These are phyloP conservation scores for Myotis planiceps DNA, from an alignment of 2,797 vertebrate species.

Conservation along the genomic window DNA sequence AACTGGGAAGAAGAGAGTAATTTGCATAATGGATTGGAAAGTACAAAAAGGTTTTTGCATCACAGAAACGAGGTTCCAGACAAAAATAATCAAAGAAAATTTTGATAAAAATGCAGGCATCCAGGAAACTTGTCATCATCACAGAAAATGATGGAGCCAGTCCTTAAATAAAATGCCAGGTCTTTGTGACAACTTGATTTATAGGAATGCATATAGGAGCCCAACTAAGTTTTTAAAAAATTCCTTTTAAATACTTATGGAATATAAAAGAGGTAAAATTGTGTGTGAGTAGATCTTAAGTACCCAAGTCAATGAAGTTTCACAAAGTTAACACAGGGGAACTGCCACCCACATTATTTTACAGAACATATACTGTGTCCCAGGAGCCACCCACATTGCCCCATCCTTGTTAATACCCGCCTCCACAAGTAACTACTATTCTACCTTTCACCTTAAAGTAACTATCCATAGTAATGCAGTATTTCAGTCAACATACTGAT, in stretches of 20 bases:
- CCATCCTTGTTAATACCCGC: neutral
- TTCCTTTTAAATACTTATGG: neutral
- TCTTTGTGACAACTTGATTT: neutral
- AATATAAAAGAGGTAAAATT: neutral
- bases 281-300: neutral
- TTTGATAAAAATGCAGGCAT: neutral
- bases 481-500: neutral
- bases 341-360: neutral
- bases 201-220: neutral
- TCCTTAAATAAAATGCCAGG: neutral
- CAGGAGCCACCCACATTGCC: rapidly evolving
- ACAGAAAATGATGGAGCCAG: neutral
- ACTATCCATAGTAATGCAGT: neutral
- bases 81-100: neutral
- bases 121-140: neutral
- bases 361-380: neutral
- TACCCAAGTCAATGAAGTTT: neutral
- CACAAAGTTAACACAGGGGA: neutral
- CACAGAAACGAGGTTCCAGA: neutral
- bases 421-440: neutral
- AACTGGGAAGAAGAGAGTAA: neutral
- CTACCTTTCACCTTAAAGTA: neutral
- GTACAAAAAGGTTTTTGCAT: constrained; percentile 3
- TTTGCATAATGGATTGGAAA: neutral
- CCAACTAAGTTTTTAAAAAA: neutral